Evolutionary conservation across 2,888 invertebrate genomes (phyloP).

Genomic region (Harpagoxenus sublaevis): DNA sequence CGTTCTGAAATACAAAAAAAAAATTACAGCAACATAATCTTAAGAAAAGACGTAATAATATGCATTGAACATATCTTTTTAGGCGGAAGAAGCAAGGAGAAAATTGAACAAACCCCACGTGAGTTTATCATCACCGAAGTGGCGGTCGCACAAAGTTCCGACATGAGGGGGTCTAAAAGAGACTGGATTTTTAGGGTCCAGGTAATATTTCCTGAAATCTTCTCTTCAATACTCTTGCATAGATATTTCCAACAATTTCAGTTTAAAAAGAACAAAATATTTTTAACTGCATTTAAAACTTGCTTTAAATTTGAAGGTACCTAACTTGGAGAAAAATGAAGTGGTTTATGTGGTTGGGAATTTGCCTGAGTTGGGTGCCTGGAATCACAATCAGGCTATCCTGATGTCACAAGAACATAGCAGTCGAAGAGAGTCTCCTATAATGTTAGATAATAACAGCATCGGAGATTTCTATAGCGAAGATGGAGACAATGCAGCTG

Average conservation of each 20-base stretch:
- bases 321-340: constrained; percentile 83
- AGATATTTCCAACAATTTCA: background rate
- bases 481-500: constrained; percentile 75
- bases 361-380: constrained; percentile 84
- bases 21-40: constrained; percentile 67
- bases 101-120: constrained; percentile 63
- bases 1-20: constrained; percentile 68
- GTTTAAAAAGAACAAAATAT: background rate
- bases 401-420: constrained; percentile 81
- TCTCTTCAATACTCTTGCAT: background rate
- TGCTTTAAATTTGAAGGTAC: constrained; percentile 75
- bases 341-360: constrained; percentile 84
- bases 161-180: constrained; percentile 83
- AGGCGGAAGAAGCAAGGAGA: constrained; percentile 75
- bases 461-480: constrained; percentile 75
- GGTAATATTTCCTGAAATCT: constrained; percentile 72
- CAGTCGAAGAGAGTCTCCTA: constrained; percentile 75
- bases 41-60: constrained; percentile 72
- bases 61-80: constrained; percentile 76
- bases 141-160: constrained; percentile 67
- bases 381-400: constrained; percentile 85
- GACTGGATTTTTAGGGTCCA: constrained; percentile 85
- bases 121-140: constrained; percentile 69
- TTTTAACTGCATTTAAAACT: constrained; percentile 1
- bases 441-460: constrained; percentile 78